Conservation (phyloP, 2,888 invertebrate species). For the Harpalus rubripes region DNA sequence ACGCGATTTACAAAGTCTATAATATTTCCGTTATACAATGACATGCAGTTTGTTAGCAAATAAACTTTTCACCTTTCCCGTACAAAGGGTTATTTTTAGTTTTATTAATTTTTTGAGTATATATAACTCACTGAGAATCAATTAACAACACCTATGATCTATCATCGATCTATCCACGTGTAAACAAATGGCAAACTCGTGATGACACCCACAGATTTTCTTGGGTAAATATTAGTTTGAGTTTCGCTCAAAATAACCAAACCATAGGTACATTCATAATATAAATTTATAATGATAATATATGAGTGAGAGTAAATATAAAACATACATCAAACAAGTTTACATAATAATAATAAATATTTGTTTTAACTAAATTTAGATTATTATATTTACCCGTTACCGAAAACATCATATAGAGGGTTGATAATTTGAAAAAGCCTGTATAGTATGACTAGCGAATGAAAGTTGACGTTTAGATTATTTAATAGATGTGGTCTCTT, state of each 20-base stretch:
- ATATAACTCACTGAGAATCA: background rate
- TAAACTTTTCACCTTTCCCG: background rate
- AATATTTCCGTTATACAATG: background rate
- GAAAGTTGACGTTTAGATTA: too few species aligned
- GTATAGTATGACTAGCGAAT: too few species aligned
- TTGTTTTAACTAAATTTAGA: too few species aligned
- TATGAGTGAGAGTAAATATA: background rate
- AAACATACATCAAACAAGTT: background rate
- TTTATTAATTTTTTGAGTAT: background rate
- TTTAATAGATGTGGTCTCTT: too few species aligned
- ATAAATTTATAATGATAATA: background rate
- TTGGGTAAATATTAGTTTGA: slow-evolving; percentile 1
- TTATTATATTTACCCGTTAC: too few species aligned
- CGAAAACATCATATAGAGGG: too few species aligned
- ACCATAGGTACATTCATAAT: background rate
- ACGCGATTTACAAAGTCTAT: background rate
- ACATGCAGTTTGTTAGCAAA: background rate
- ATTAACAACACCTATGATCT: too few species aligned
- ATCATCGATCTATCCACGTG: too few species aligned
- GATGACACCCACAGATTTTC: background rate
- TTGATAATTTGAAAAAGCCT: too few species aligned
- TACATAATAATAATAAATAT: too few species aligned
- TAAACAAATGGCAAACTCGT: background rate
- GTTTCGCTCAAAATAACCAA: background rate
- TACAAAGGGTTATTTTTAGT: background rate